phyloP scores from a whole-genome alignment of 1,140 invertebrate genomes.

The Drosophila hydei region DNA sequence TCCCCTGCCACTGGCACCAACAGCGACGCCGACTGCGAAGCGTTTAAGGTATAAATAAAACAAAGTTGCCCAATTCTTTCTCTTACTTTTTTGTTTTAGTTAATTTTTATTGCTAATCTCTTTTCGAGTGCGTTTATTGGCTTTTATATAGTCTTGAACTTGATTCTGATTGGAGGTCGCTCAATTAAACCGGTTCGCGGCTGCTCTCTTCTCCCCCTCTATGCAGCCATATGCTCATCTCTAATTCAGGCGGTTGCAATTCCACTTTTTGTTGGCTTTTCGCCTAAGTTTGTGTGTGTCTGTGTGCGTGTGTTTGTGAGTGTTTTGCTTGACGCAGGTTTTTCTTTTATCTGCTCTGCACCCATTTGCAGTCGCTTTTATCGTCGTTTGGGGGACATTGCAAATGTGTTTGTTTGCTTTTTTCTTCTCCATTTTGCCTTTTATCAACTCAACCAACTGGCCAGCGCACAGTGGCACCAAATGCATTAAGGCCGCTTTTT shows the following conservation, averaged over 20 bases:
- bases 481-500: conserved; percentile 59
- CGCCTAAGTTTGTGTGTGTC: conserved; percentile 7
- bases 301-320: background rate
- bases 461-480: conserved; percentile 54
- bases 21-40: conserved; percentile 20
- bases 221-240: conserved; percentile 7
- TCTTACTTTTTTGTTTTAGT: background rate
- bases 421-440: conserved; percentile 10
- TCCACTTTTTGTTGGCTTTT: conserved; percentile 38
- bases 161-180: conserved; percentile 76
- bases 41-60: conserved; percentile 5
- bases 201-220: background rate
- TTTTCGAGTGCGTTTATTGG: conserved; percentile 15
- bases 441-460: conserved; percentile 53
- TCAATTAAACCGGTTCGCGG: conserved; percentile 75
- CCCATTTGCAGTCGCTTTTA: conserved; percentile 33
- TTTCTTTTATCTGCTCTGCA: conserved; percentile 40
- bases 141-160: conserved; percentile 58
- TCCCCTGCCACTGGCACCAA: conserved; percentile 11
- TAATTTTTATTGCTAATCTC: conserved; percentile 10
- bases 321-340: conserved; percentile 38
- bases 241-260: conserved; percentile 42
- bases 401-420: conserved; percentile 46
- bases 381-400: conserved; percentile 24
- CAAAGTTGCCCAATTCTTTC: background rate